Percentiles rank a stretch among this genome's conserved stretches.
phyloP scores from a whole-genome alignment of 35 echinoderm and acorn worm genomes.

The Chiridota heheva region DNA sequence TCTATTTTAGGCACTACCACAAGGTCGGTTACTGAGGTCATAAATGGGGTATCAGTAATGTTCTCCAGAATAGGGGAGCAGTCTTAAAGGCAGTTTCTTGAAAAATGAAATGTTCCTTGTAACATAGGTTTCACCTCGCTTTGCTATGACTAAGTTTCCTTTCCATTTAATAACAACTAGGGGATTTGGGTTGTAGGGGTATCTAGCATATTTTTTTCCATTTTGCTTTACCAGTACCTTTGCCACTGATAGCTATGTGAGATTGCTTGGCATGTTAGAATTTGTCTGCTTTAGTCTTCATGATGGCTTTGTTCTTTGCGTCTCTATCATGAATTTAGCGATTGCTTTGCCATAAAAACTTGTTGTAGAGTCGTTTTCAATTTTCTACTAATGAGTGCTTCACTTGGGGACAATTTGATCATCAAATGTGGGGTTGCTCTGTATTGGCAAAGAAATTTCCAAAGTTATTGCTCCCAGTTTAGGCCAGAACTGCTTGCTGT shows the following conservation, averaged over 20 bases:
- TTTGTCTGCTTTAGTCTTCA: constrained; percentile 78
- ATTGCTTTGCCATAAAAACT: neutral
- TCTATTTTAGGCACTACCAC: too few relatives aligned
- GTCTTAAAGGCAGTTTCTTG: too few relatives aligned
- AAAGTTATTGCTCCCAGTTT: constrained; percentile 68
- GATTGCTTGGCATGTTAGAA: constrained; percentile 22
- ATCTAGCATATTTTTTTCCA: constrained; percentile 35
- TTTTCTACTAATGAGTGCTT: constrained; percentile 53
- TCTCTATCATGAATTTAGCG: constrained; percentile 34
- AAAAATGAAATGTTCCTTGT: too few relatives aligned
- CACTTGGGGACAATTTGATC: constrained; percentile 42
- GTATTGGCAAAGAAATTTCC: constrained; percentile 69
- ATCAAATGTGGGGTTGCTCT: constrained; percentile 57
- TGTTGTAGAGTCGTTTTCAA: constrained; percentile 39
- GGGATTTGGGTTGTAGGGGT: constrained; percentile 25
- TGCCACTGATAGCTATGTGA: constrained; percentile 26
- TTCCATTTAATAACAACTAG: constrained; percentile 28
- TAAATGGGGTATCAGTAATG: too few relatives aligned
- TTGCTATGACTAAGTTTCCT: constrained; percentile 18
- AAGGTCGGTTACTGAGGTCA: too few relatives aligned
- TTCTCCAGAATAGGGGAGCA: too few relatives aligned
- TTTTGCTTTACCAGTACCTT: constrained; percentile 41
- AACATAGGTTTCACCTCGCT: too few relatives aligned
- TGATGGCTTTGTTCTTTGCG: constrained; percentile 46
- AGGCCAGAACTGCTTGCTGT: neutral